A percentile compares a stretch with the other conserved stretches of the same genome.
Conservation (phyloP, 2,113 vertebrate species). For the Myotis brandtii region DNA sequence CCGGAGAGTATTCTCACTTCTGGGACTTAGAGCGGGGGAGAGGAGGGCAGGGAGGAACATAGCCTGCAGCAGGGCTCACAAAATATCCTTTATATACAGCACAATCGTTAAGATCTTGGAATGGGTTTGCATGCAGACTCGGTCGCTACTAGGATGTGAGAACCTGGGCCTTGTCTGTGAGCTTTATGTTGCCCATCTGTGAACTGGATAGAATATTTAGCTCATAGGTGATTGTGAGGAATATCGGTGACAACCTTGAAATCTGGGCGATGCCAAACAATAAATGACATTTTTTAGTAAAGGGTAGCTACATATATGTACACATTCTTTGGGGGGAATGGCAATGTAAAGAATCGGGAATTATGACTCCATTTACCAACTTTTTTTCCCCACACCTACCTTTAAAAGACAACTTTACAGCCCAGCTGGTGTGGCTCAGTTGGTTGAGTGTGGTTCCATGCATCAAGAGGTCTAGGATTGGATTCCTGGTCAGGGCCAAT, state of each 20-base stretch:
- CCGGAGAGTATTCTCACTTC: background rate
- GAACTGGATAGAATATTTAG: background rate
- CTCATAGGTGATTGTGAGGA: background rate
- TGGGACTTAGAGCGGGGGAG: background rate
- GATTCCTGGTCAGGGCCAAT: no score
- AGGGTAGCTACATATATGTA: background rate
- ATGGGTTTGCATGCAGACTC: background rate
- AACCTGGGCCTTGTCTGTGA: background rate
- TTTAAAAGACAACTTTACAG: constrained; percentile 2
- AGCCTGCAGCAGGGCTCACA: background rate
- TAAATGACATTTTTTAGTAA: background rate
- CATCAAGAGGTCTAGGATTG: no score
- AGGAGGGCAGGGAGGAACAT: background rate
- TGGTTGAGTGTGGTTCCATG: no score
- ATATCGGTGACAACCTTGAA: background rate
- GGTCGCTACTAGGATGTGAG: background rate
- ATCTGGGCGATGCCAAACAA: background rate
- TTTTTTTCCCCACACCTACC: background rate
- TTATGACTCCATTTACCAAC: background rate
- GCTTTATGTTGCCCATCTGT: background rate
- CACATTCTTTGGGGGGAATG: background rate
- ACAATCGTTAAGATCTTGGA: background rate
- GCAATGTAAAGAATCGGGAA: background rate
- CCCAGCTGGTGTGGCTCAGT: no score
- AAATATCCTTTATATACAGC: background rate